Evolutionary conservation across 2,113 vertebrate species (phyloP).

Genomic region (Platanista minor): DNA sequence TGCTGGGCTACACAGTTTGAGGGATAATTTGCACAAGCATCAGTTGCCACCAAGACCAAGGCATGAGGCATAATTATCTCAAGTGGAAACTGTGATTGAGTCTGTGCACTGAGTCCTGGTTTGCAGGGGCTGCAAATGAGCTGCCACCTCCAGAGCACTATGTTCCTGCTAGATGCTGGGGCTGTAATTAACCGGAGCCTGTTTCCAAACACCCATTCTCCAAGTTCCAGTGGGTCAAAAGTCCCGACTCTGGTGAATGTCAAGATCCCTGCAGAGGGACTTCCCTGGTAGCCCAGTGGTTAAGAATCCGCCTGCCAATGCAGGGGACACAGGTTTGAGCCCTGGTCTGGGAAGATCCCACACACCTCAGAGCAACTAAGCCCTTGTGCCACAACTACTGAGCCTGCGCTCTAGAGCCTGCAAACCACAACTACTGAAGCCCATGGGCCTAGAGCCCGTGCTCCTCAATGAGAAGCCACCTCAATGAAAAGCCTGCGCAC

Average conservation of each 20-base stretch:
- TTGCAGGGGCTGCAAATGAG: constrained; percentile 21
- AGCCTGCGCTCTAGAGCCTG: no score
- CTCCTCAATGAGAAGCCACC: no score
- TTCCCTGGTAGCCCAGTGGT: no score
- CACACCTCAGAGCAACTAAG: no score
- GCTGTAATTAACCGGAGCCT: neutral
- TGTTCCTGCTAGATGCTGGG: neutral
- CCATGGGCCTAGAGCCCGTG: no score
- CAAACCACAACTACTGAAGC: no score
- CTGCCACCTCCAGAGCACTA: neutral
- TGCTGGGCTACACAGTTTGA: constrained; percentile 43
- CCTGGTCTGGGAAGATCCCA: no score
- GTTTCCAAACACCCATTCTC: constrained; percentile 32
- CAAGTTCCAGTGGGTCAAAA: neutral
- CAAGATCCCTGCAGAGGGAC: neutral
- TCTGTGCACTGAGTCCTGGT: constrained; percentile 7
- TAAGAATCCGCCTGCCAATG: no score
- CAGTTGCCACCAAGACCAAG: constrained; percentile 50
- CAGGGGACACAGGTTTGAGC: no score
- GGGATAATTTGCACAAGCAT: constrained; percentile 43
- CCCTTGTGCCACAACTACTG: no score
- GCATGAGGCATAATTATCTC: constrained; percentile 52
- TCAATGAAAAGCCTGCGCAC: no score
- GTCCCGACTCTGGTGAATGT: neutral
- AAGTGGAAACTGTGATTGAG: constrained; percentile 53